phyloP scores from a whole-genome alignment of 2,888 invertebrate genomes.

The Acronicta alni region DNA sequence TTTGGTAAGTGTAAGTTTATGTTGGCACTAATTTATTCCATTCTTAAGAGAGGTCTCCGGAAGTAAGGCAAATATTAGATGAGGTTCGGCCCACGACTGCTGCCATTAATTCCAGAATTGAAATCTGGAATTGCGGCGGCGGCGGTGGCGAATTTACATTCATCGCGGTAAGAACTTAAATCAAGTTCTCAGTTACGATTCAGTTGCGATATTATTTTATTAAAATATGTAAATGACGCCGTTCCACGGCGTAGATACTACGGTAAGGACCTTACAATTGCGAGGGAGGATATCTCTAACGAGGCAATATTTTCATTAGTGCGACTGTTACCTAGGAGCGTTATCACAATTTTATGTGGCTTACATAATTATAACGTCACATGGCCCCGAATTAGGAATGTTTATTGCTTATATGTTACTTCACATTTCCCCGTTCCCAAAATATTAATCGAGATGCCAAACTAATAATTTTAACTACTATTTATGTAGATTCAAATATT shows the following conservation, averaged over 20 bases:
- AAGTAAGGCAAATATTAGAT: conserved; percentile 89
- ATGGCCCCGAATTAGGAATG: conserved; percentile 48
- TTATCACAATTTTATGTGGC: conserved; percentile 74
- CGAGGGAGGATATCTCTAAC: conserved; percentile 83
- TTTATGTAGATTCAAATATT: not conserved
- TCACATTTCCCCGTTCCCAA: conserved; percentile 10
- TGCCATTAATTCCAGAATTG: conserved; percentile 89
- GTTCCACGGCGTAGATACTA: conserved; percentile 81
- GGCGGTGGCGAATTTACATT: conserved; percentile 88
- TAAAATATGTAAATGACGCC: conserved; percentile 89
- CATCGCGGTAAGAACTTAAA: conserved; percentile 89
- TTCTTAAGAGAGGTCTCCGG: conserved; percentile 84
- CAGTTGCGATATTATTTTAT: conserved; percentile 89
- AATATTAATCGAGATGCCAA: not conserved
- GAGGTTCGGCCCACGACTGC: conserved; percentile 83
- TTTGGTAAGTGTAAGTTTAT: conserved; percentile 57
- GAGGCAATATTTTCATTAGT: conserved; percentile 86
- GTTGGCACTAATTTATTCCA: conserved; percentile 86
- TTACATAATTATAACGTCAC: conserved; percentile 63
- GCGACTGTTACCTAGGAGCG: conserved; percentile 75
- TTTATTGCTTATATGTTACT: conserved; percentile 36
- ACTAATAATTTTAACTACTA: not conserved
- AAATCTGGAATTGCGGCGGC: conserved; percentile 88
- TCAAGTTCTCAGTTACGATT: conserved; percentile 89
- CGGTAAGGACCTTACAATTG: conserved; percentile 84